A percentile compares a stretch with the other conserved stretches of the same genome.
Evolutionary conservation across 2,888 invertebrate species (phyloP).

Genomic region (Autographa pulchrina): DNA sequence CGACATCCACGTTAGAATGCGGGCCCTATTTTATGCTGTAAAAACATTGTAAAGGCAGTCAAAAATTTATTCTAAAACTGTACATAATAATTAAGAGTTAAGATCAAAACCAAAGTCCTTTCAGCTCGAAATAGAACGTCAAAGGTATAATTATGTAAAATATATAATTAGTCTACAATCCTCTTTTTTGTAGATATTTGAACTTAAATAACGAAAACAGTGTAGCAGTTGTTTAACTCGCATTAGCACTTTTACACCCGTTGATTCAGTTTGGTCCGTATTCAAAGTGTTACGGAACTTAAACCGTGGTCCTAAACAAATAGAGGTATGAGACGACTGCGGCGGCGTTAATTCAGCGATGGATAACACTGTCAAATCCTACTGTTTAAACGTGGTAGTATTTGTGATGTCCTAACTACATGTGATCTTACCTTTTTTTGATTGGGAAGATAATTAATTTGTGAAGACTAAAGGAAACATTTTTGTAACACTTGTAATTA

Average conservation of each 20-base stretch:
- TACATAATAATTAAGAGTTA: background rate
- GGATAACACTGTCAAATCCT: constrained; percentile 64
- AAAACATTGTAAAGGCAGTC: background rate
- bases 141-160: background rate
- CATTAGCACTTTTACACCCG: constrained; percentile 43
- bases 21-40: background rate
- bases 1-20: background rate
- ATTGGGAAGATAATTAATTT: background rate
- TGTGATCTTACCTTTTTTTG: background rate
- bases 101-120: background rate
- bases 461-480: too few species aligned
- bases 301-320: constrained; percentile 73
- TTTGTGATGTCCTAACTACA: background rate
- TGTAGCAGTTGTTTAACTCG: constrained; percentile 36
- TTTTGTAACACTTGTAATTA: too few species aligned
- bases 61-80: background rate
- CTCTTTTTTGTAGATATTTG: background rate
- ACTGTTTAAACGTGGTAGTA: constrained; percentile 45
- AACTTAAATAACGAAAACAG: constrained; percentile 18
- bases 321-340: constrained; percentile 50
- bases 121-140: background rate
- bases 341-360: constrained; percentile 54
- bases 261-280: constrained; percentile 52
- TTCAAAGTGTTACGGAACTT: constrained; percentile 59
- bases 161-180: background rate